phyloP scores from a whole-genome alignment of 2,888 invertebrate genomes.

The Amphiduros pacificus region DNA sequence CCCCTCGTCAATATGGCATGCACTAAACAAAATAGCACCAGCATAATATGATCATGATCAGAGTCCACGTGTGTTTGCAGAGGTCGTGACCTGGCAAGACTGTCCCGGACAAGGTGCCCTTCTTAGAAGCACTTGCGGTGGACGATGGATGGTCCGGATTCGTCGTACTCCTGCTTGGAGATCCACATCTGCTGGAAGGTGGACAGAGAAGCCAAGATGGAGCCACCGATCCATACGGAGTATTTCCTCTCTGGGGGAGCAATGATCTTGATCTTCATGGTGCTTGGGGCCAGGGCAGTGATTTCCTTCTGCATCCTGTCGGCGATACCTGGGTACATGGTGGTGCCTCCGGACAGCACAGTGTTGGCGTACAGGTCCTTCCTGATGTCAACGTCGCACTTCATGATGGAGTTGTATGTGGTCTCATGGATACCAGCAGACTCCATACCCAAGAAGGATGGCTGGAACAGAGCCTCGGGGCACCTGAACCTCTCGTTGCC shows the following conservation, averaged over 20 bases:
- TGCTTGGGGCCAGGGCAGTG: conserved; percentile 74
- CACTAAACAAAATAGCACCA: no score
- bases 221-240: conserved; percentile 98
- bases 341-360: conserved; percentile 88
- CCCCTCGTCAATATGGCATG: no score
- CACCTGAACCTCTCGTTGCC: conserved; percentile 56
- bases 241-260: conserved; percentile 75
- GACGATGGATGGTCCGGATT: conserved; percentile 92
- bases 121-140: conserved; percentile 95
- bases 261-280: conserved; percentile 66
- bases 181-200: conserved; percentile 95
- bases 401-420: conserved; percentile 57
- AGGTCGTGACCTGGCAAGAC: no score
- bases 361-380: conserved; percentile 61
- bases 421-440: conserved; percentile 55
- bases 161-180: conserved; percentile 96
- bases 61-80: no score
- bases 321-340: conserved; percentile 96
- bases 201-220: conserved; percentile 88
- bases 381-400: conserved; percentile 55
- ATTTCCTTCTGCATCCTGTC: conserved; percentile 98
- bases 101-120: no score
- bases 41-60: no score
- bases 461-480: conserved; percentile 56
- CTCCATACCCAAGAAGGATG: conserved; percentile 55